Percentiles rank a stretch among this genome's conserved stretches.
Conservation (phyloP, 2,797 vertebrate species). For the Phataginus tetradactyla region DNA sequence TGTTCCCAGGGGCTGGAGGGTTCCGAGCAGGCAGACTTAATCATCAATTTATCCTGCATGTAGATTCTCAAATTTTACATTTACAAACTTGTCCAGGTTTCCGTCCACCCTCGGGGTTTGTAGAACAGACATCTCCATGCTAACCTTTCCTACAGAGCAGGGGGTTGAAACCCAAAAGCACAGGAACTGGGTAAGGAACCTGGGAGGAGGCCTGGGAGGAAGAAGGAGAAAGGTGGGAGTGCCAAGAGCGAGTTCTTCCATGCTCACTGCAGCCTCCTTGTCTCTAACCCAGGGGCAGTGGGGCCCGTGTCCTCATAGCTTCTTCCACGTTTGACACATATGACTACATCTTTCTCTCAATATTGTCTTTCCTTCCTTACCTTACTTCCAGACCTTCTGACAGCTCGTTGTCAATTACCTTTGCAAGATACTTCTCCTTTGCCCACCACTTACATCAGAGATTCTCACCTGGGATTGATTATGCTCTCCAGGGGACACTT, state of each 20-base stretch:
- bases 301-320: not conserved
- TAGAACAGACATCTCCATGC: not conserved
- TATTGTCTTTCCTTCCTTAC: not conserved
- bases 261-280: not conserved
- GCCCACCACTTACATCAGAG: not conserved
- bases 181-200: not conserved
- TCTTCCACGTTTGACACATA: not conserved
- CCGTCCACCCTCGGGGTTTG: not conserved
- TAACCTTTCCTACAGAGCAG: not conserved
- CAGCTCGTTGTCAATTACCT: not conserved
- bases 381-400: not conserved
- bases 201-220: not conserved
- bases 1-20: not conserved
- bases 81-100: not conserved
- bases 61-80: not conserved
- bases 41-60: not conserved
- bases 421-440: not conserved
- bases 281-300: too few species aligned
- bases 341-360: not conserved
- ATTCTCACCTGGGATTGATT: not conserved
- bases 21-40: not conserved
- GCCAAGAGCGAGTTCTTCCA: not conserved
- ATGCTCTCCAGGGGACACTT: not conserved
- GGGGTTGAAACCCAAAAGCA: not conserved
- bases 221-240: not conserved